Conservation (phyloP, 2,888 invertebrate genomes). For the Agonopterix heracliana region DNA sequence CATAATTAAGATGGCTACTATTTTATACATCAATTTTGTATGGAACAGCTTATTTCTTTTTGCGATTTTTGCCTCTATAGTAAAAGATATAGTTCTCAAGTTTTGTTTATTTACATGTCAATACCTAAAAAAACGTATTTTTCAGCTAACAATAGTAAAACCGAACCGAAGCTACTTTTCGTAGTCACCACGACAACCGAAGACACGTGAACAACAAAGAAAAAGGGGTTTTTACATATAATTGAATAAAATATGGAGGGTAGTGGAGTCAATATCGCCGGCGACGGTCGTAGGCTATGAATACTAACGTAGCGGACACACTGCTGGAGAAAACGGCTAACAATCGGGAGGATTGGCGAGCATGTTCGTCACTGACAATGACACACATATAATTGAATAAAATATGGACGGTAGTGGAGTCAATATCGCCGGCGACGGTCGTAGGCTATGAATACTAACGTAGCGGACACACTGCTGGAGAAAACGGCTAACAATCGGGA, state of each 20-base stretch:
- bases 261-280: constrained; percentile 32
- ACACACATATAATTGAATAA: constrained; percentile 57
- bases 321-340: constrained; percentile 17
- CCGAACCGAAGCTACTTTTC: too few relatives aligned
- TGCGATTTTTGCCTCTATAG: too few relatives aligned
- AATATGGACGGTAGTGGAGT: constrained; percentile 44
- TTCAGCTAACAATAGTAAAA: too few relatives aligned
- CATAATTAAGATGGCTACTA: too few relatives aligned
- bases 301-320: constrained; percentile 21
- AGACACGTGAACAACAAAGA: constrained; percentile 14
- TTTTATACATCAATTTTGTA: too few relatives aligned
- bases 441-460: constrained; percentile 27
- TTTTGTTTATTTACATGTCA: too few relatives aligned
- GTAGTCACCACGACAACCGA: not conserved
- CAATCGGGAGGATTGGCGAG: constrained; percentile 26
- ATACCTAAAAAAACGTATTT: too few relatives aligned
- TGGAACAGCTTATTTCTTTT: too few relatives aligned
- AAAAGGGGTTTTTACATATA: constrained; percentile 49
- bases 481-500: not conserved
- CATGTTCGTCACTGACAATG: too few relatives aligned
- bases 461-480: constrained; percentile 7
- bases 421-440: constrained; percentile 22
- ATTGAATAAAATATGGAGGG: constrained; percentile 60
- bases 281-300: constrained; percentile 19
- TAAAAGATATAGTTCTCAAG: too few relatives aligned